Base-by-base conservation (phyloP, 2,888 invertebrate species). In the Aspidiotus destructor region DNA sequence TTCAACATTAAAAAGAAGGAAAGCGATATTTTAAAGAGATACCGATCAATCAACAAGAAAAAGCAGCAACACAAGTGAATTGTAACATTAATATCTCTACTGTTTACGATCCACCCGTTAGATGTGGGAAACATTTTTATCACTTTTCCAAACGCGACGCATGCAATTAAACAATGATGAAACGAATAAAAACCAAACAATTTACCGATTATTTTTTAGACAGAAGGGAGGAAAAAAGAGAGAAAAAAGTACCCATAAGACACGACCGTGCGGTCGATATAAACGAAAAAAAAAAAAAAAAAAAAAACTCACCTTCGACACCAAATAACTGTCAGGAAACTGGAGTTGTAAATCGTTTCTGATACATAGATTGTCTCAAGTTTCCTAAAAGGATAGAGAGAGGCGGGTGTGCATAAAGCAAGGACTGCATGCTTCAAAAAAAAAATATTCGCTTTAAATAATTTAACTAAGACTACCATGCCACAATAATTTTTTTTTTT, bases 321-420 rank as follows among this genome's bases (percentile, higher is more conserved):
- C 60, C 67, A 67, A 60, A 58, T 67, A 67, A 67, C 52, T 67
- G 67, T 69, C 69, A 69, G 69, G 69, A 69, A 57, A 69, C 69
- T 15, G 57, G 57, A 69, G 69, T 62, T 40, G 69, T 48, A 40
- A 69, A 62, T 62, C 62, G 69, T 62, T 62, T 61, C 57, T 62
- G 69, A 69, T 62, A 69, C 69, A 62, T 57, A 62, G 69, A 55
- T 55, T 62, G 62, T 42, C 62, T 69, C 68, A 68, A 68, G 61
- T 60, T 68, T 48, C 69, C 69, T 69, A 69, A 69, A 62, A 62
- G 69, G 57, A 69, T 69, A 69, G 62, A 69, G 62, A 69, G 61
- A 69, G 69, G 62, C 54, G 69, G 69, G 62, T 62, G 62, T 69
- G 69, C 62, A 69, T 69, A 69, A 69, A 69, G 69, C 69, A 40